Conservation (phyloP, 2,113 vertebrate species). For the Daboia siamensis region DNA sequence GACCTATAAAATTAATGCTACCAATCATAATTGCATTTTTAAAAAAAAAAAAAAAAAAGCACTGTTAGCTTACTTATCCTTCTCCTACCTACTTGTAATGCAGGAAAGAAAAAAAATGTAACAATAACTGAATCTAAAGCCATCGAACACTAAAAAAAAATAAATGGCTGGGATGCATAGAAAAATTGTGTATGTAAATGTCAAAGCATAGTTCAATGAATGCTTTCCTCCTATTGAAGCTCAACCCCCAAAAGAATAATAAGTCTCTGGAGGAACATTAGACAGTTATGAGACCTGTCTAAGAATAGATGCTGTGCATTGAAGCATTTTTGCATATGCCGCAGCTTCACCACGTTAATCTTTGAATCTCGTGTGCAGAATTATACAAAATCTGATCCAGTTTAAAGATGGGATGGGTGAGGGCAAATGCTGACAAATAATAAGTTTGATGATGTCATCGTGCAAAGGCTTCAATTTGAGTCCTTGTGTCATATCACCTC, state of each 20-base stretch:
- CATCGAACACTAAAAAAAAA: not conserved
- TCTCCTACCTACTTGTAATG: constrained; percentile 10
- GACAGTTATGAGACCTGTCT: not conserved
- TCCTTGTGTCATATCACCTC: not conserved
- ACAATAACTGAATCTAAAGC: not conserved
- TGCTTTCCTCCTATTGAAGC: not conserved
- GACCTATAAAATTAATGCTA: constrained; percentile 45
- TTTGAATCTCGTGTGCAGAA: not conserved
- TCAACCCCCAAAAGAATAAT: not conserved
- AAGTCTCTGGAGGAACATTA: not conserved
- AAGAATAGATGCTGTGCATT: not conserved
- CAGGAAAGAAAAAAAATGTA: not conserved
- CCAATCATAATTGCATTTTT: constrained; percentile 31
- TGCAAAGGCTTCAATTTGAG: not conserved
- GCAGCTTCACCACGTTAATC: not conserved
- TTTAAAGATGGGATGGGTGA: not conserved
- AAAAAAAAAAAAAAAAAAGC: not conserved
- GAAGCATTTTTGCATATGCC: not conserved
- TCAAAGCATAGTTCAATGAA: not conserved
- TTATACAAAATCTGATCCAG: not conserved
- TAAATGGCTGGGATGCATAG: not conserved
- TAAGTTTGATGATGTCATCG: not conserved
- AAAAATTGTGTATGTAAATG: not conserved
- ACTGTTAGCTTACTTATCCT: constrained; percentile 15
- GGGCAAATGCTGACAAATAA: not conserved